Percentiles rank a stretch among this genome's conserved stretches.
Evolutionary conservation across 2,888 invertebrate genomes (phyloP).

Genomic region (Apoda limacodes): DNA sequence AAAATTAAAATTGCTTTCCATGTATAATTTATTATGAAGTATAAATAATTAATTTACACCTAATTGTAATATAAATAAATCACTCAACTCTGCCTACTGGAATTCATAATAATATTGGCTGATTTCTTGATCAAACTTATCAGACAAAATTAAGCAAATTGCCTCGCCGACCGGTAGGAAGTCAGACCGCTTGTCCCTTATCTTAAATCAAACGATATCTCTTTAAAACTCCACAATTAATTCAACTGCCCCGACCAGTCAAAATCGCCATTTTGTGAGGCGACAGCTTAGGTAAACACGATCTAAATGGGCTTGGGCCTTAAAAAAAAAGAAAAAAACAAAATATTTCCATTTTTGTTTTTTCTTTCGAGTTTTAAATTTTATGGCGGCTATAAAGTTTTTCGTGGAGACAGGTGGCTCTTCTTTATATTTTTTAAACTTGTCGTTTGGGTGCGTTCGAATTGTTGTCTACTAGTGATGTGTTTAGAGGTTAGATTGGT

Average conservation of each 20-base stretch:
- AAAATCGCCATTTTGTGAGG: slow-evolving; percentile 66
- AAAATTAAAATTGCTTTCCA: too few relatives aligned
- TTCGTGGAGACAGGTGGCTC: slow-evolving; percentile 69
- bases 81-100: too few relatives aligned
- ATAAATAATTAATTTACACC: too few relatives aligned
- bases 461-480: slow-evolving; percentile 40
- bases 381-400: slow-evolving; percentile 67
- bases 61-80: too few relatives aligned
- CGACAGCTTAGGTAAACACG: slow-evolving; percentile 69
- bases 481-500: slow-evolving; percentile 53
- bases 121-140: too few relatives aligned
- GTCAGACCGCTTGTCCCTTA: slow-evolving; percentile 42
- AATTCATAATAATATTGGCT: too few relatives aligned
- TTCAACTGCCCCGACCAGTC: slow-evolving; percentile 55
- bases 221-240: slow-evolving; percentile 60
- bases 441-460: slow-evolving; percentile 36
- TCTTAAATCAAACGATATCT: slow-evolving; percentile 59
- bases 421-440: slow-evolving; percentile 63
- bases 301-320: slow-evolving; percentile 58
- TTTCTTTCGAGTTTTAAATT: slow-evolving; percentile 65
- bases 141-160: too few relatives aligned
- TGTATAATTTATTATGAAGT: too few relatives aligned
- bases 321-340: slow-evolving; percentile 54
- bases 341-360: slow-evolving; percentile 52
- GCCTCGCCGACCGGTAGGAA: slow-evolving; percentile 38